phyloP scores from a whole-genome alignment of 2,113 vertebrate genomes.

The Calidris pygmaea region DNA sequence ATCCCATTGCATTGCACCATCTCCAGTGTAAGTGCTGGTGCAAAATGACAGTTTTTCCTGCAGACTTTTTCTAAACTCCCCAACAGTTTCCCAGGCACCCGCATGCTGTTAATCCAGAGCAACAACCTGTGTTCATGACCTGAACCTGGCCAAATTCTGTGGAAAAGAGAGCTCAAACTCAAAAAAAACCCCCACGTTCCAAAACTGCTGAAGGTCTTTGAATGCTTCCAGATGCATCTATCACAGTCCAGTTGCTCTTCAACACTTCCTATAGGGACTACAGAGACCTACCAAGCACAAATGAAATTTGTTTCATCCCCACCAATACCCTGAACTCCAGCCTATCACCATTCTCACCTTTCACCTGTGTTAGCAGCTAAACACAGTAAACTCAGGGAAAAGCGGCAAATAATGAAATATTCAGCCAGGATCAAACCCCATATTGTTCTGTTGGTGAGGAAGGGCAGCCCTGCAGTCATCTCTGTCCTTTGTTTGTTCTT shows the following conservation, averaged over 20 bases:
- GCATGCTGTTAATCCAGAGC: neutral
- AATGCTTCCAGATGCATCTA: neutral
- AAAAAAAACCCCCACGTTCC: neutral
- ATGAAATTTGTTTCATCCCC: neutral
- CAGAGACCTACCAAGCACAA: neutral
- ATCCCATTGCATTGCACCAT: accelerated
- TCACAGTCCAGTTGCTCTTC: neutral
- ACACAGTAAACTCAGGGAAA: neutral
- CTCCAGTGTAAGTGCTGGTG: neutral
- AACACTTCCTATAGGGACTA: neutral
- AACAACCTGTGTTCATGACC: neutral
- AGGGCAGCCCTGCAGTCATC: neutral
- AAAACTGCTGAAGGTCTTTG: neutral
- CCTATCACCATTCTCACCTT: neutral
- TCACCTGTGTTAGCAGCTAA: neutral
- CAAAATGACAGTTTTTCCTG: neutral
- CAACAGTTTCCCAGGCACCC: neutral
- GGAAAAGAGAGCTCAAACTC: neutral
- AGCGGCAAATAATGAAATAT: neutral
- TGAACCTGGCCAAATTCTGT: neutral
- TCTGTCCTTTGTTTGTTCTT: neutral
- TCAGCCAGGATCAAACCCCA: neutral
- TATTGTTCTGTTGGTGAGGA: neutral
- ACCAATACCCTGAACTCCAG: neutral
- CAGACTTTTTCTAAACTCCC: neutral